These are phyloP conservation scores for Polypterus bichir DNA, from an alignment of 2,113 vertebrate genomes.

Conservation along the genomic window DNA sequence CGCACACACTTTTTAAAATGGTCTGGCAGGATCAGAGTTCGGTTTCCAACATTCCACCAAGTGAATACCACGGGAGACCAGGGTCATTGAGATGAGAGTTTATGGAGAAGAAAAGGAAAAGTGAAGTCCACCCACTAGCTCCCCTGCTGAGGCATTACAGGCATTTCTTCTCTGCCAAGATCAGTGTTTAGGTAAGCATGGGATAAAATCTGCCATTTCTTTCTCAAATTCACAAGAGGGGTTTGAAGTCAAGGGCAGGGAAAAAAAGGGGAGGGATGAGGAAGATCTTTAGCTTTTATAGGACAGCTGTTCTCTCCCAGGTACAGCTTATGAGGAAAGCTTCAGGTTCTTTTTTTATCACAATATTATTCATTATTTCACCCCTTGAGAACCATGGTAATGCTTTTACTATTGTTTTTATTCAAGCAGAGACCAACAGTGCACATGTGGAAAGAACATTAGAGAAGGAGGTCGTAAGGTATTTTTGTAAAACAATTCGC, in stretches of 20 bases:
- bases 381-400: conserved; percentile 71
- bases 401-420: conserved; percentile 68
- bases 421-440: conserved; percentile 66
- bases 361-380: conserved; percentile 76
- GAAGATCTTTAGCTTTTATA: conserved; percentile 62
- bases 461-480: conserved; percentile 29
- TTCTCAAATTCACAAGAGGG: conserved; percentile 62
- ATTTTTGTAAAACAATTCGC: too few species aligned
- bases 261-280: conserved; percentile 33
- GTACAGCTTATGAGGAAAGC: conserved; percentile 84
- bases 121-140: conserved; percentile 68
- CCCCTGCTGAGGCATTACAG: conserved; percentile 72
- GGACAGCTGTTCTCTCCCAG: conserved; percentile 95
- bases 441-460: conserved; percentile 76
- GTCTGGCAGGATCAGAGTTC: conserved; percentile 47
- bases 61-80: conserved; percentile 77
- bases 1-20: conserved; percentile 27
- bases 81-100: conserved; percentile 78
- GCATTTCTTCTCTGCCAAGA: conserved; percentile 73
- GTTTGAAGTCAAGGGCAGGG: conserved; percentile 49
- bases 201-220: conserved; percentile 64
- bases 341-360: conserved; percentile 56
- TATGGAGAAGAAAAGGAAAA: conserved; percentile 55
- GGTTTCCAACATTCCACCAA: conserved; percentile 69
- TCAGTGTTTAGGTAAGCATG: conserved; percentile 78